Evolutionary conservation across 2,797 vertebrate species (phyloP), one percentile per base, ranked within the genome.

Genomic region (Schizopygopsis malacanthus): DNA sequence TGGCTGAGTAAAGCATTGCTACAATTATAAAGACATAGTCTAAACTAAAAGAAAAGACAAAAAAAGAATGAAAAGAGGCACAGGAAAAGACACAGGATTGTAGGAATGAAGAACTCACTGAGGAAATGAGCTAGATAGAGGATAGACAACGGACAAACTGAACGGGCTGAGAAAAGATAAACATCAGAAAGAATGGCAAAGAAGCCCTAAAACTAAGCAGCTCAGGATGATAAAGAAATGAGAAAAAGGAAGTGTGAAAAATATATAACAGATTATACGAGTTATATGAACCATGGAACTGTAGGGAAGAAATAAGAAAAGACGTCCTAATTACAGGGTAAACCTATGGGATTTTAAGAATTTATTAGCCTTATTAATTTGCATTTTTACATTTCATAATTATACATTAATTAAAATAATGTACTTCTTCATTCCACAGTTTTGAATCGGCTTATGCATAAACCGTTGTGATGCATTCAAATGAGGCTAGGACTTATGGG

Each of bases 11-110:
- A 61, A 61, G 25, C 20, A 37, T 67, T 45, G 33, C 28, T 52
- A 83, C 13, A 67, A 28, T 41, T 83, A 77, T 28, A 83, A 11
- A 67, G 8, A n/a, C 52, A 6, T n/a, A 79, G 72, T 84, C 56
- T 76, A 41, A 59, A 71, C 47, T 76, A 87, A 75, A 87, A 84
- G 37, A 69, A 43, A 81, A 47, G 39, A 81, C 84, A 85, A 71
- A 63, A 63, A 70, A 79, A 70, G 11, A 63, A 85, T 70, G 41
- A 71, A 85, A 2, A 85, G 43, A 61, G 56, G 41, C 56, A 72
- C 54, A 52, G 33, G 79, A 71, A 84, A 37, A 78, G 59, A 77
- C 65, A 86, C 50, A 0, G 8, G 52, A 59, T 59, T 78, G 45
- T 37, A 61, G 61, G 50, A 59, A 79, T 81, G 75, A 84, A 47